Base-by-base conservation (phyloP, 2,888 invertebrate species). In the Serripes groenlandicus region DNA sequence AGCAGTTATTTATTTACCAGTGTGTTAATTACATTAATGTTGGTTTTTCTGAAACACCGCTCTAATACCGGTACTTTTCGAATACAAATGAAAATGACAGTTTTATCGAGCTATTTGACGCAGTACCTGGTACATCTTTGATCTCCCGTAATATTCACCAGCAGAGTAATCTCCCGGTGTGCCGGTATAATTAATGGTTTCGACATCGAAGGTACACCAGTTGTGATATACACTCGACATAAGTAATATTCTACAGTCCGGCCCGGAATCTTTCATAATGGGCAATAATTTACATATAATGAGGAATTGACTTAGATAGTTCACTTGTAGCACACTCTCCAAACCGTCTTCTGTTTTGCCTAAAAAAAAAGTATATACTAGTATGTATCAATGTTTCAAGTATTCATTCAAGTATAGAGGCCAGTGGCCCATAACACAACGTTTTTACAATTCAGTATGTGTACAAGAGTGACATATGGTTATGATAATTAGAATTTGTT, bases 241-340 rank as follows among this genome's bases (percentile, higher is more conserved):
- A 23, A 88, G 52, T 1, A 91, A 49, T 32, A 91, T 82, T 9
- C 91, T 80, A 68, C 88, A 88, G 60, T 91, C 91, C 0, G 86
- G 82, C 18, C 90, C 90, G 18, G 89, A 90, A 54, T 49, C 30
- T 72, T 78, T 83, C 88, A 91, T 89, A 0, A 82, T 73, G 0
- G 87, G 86, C 34, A 91, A 52, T 18, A 91, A 73, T 64, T 89
- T 88, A 26, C 88, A 85, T n/a, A 83, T 78, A 9, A 91, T 69
- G 7, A 91, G 71, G 75, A 90, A 90, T 37, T 91, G 90, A 21
- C 89, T 78, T 5, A 91, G 72, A 62, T 91, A 90, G 75, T 91
- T 91, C 9, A 90, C 89, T 85, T 90, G 78, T 37, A 90, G 75
- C 60, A 83, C 75, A 26, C 66, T 56, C 78, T 90, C 90, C 54